Percentiles rank a stretch among this genome's conserved stretches.
These are phyloP conservation scores for Sparus aurata DNA, from an alignment of 2,797 vertebrate genomes.

Conservation along the genomic window DNA sequence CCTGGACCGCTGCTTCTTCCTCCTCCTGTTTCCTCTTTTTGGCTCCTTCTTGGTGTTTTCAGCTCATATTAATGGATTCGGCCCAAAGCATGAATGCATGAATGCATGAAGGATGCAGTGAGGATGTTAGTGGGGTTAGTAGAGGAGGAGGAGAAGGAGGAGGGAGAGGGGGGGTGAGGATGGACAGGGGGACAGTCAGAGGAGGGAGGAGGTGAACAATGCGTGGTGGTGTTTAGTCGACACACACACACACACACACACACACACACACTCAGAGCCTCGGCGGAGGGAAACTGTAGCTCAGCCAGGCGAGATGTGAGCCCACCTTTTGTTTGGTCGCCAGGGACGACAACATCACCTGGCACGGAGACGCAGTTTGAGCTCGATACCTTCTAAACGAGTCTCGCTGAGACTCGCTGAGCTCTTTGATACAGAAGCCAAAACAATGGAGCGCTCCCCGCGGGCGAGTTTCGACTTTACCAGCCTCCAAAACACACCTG, in stretches of 20 bases:
- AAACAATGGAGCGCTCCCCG: slow-evolving; percentile 64
- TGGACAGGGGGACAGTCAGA: slow-evolving; percentile 63
- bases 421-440: slow-evolving; percentile 71
- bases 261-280: slow-evolving; percentile 29
- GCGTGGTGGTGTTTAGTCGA: slow-evolving; percentile 60
- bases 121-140: slow-evolving; percentile 82
- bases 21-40: slow-evolving; percentile 36
- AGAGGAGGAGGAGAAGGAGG: slow-evolving; percentile 43
- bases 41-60: slow-evolving; percentile 30
- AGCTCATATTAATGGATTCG: slow-evolving; percentile 60
- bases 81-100: slow-evolving; percentile 65
- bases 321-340: slow-evolving; percentile 69
- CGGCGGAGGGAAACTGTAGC: slow-evolving; percentile 41
- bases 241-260: slow-evolving; percentile 33
- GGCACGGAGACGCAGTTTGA: slow-evolving; percentile 52
- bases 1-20: slow-evolving; percentile 50
- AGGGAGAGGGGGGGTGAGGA: slow-evolving; percentile 56
- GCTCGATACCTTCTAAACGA: slow-evolving; percentile 64
- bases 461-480: slow-evolving; percentile 51
- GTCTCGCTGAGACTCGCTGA: slow-evolving; percentile 64
- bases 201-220: slow-evolving; percentile 62
- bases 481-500: slow-evolving; percentile 68
- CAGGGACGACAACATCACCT: slow-evolving; percentile 70
- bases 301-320: slow-evolving; percentile 63
- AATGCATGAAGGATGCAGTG: slow-evolving; percentile 57